Conservation (phyloP, 2,797 vertebrate genomes). For the Muraenolepis orangiensis region DNA sequence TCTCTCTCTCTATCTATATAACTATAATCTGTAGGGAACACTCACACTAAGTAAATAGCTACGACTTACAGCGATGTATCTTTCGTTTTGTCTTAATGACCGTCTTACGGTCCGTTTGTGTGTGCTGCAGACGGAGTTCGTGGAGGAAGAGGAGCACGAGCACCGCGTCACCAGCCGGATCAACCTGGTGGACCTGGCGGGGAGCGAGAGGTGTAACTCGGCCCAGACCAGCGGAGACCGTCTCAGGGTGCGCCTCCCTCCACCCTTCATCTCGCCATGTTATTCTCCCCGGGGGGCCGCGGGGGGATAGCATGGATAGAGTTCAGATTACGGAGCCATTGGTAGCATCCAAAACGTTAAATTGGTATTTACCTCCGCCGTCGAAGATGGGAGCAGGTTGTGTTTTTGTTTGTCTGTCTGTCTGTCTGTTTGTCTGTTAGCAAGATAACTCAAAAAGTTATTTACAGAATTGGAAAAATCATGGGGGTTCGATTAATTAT, state of each 20-base stretch:
- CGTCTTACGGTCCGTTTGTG: not conserved
- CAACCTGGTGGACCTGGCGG: slow-evolving; percentile 92
- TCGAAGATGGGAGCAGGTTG: too few relatives aligned
- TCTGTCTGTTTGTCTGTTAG: too few relatives aligned
- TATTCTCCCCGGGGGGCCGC: not conserved
- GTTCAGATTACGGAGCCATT: not conserved
- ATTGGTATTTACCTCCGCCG: too few relatives aligned
- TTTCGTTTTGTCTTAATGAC: not conserved
- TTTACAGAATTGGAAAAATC: too few relatives aligned
- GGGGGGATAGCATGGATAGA: not conserved
- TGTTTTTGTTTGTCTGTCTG: too few relatives aligned
- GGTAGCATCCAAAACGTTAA: too few relatives aligned
- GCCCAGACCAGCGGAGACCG: slow-evolving; percentile 85
- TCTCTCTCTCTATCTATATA: too few relatives aligned
- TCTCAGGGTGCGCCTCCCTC: slow-evolving; percentile 77
- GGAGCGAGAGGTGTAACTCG: slow-evolving; percentile 85
- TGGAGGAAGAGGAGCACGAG: slow-evolving; percentile 87
- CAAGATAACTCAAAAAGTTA: too few relatives aligned
- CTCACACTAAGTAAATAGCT: not conserved
- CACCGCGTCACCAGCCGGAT: slow-evolving; percentile 87
- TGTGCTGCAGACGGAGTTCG: slow-evolving; percentile 80
- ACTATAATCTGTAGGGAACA: not conserved
- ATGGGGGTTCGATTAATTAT: too few relatives aligned
- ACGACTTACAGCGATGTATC: not conserved
- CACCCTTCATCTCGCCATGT: too few relatives aligned